Base-by-base conservation (phyloP, 2,797 vertebrate species). In the Phrynocephalus guinanensis region DNA sequence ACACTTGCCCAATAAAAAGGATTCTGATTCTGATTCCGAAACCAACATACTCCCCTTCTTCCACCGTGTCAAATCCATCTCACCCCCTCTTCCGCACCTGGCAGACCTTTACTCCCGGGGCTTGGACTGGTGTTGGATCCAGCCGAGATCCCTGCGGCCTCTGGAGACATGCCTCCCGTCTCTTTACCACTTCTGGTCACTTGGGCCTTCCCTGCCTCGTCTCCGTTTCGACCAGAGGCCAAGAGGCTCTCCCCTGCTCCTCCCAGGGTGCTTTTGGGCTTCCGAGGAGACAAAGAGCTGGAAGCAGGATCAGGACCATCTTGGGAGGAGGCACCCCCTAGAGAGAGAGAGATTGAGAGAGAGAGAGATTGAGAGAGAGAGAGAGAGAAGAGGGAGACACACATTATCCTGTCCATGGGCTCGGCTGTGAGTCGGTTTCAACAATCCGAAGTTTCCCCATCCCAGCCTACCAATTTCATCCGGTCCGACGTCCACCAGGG, bases 31-130 rank as follows among this genome's bases (percentile, higher is more conserved):
- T 44, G 38, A 44, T 44, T 44, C 38, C 38, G 38, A 72, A 52
- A 52, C 8, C n/a, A 44, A 44, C 38, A 5, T n/a, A 16, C n/a
- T 79, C 7, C 5, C 30, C 52, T 20, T 9, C 10, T 80, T 18
- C 5, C 56, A 15, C 77, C 30, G 18, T 5, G 2, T 22, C 30
- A 60, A 63, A 63, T 70, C 52, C 24, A 66, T 68, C 18, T n/a
- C 33, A 28, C 28, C 60, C 38, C 44, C 2, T 22, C 66, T 7
- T 16, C 56, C 78, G 70, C 82, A 95, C 97, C 97, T 91, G 95
- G 67, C 70, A 93, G 30, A 75, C 93, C 79, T 95, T 96, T 97
- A 33, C 33, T 94, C 73, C 95, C 95, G 88, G 82, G 86, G 18
- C 91, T 84, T 0, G 90, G 89, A 5, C 88, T 87, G 88, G 91